Base-by-base conservation (phyloP, 2,797 vertebrate genomes). In the Chloroceryle inda region DNA sequence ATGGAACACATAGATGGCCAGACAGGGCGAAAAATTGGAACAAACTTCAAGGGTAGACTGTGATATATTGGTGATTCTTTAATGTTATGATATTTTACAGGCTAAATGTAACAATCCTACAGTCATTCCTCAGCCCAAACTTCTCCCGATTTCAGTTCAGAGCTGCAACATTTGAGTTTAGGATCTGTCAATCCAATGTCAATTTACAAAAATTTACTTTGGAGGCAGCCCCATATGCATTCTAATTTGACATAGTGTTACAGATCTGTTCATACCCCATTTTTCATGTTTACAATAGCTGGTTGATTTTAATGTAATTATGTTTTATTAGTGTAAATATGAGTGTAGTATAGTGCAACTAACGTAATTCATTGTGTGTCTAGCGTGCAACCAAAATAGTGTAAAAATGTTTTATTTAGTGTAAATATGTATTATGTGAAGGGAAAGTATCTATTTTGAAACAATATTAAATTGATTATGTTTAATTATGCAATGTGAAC, bases 41-140 rank as follows among this genome's bases (percentile, higher is more conserved):
- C 22, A 82, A 81, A 79, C 19, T 35, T 68, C 42, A 59, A 45
- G 10, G 61, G 40, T 62, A 88, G 49, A 29, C 33, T 81, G 50
- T 66, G 62, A 53, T 71, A 53, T 53, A 76, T 31, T 31, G 68
- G 35, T 50, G 47, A 69, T 75, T 94, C 53, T 83, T 92, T 96
- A 85, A 71, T 64, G n/a, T 53, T 88, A 44, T 8, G 7, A 63
- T 55, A 87, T 26, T 85, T 21, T 80, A 17, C 20, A 63, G 22
- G 27, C n/a, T 59, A 53, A 78, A 73, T 44, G 35, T 31, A 84
- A 66, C 3, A 26, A 47, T 69, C 19, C 69, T 79, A 24, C 38
- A 63, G 82, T 6, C 10, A 31, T 59, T 93, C 84, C 35, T 90
- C 61, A 90, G 29, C 47, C 33, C 35, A 88, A 73, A 84, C 35